phyloP scores from a whole-genome alignment of 1,140 invertebrate species.

The Rhopalosiphum maidis region DNA sequence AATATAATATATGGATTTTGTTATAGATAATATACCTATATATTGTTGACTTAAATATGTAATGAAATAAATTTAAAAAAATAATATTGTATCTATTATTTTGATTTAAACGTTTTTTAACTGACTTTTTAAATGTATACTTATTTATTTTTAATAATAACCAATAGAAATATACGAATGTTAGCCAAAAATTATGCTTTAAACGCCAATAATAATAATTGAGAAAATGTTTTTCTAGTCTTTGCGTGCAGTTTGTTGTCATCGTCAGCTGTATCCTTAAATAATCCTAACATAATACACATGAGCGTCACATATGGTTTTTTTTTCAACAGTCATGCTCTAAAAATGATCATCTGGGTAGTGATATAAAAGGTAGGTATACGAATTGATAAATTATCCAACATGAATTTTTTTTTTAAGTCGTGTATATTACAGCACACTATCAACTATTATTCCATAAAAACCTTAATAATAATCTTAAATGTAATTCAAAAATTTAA shows the following conservation, averaged over 20 bases:
- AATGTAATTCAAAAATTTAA: neutral
- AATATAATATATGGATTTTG: neutral
- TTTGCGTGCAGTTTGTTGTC: neutral
- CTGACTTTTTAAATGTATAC: neutral
- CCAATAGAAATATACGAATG: neutral
- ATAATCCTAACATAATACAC: neutral
- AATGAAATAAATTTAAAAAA: neutral
- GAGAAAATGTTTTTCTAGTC: neutral
- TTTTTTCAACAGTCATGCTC: constrained; percentile 19
- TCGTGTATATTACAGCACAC: neutral
- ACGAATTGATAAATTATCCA: neutral
- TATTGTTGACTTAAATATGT: neutral
- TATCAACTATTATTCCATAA: neutral
- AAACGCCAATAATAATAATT: constrained; percentile 16
- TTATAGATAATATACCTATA: neutral
- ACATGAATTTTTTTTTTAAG: neutral
- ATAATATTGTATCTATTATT: neutral
- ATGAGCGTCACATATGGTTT: constrained; percentile 10
- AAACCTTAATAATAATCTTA: neutral
- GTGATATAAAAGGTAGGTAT: neutral
- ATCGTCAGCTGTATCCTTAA: neutral
- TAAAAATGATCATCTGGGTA: constrained; percentile 7
- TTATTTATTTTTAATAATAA: neutral
- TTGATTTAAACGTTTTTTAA: neutral
- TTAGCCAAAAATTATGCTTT: constrained; percentile 22